phyloP scores from a whole-genome alignment of 92 coral and sea anemone species.

The Porites rus region DNA sequence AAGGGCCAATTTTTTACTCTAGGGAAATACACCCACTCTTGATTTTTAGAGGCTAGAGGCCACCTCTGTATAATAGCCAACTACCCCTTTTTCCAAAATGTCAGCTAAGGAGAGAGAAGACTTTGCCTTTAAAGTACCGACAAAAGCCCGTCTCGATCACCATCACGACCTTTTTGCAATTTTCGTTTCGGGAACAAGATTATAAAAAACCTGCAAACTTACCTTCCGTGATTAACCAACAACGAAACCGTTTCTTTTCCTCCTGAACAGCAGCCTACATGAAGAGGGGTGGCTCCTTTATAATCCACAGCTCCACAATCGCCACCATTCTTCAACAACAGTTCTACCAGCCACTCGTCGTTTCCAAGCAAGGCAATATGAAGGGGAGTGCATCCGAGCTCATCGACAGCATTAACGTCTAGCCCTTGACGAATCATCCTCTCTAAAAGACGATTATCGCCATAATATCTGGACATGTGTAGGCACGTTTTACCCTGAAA shows the following conservation, averaged over 20 bases:
- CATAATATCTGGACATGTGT: not conserved
- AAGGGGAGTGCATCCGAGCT: constrained; percentile 27
- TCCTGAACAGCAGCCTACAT: constrained; percentile 10
- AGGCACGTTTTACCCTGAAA: constrained; percentile 12
- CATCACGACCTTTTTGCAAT: not conserved
- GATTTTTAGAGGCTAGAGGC: too few species aligned
- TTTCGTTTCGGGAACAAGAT: too few species aligned
- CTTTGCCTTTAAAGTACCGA: not conserved
- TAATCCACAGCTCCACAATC: constrained; percentile 11
- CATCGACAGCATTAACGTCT: constrained; percentile 34
- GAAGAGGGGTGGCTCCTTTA: constrained; percentile 11
- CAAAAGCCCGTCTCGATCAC: not conserved
- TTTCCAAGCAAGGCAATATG: not conserved
- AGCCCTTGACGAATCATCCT: constrained; percentile 1
- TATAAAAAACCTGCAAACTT: not conserved
- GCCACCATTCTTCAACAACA: constrained; percentile 12
- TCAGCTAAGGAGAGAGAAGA: too few species aligned
- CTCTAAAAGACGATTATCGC: not conserved
- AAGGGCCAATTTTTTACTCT: too few species aligned
- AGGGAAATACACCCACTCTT: too few species aligned
- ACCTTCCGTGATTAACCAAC: constrained; percentile 25
- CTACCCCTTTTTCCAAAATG: too few species aligned
- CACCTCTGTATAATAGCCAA: too few species aligned
- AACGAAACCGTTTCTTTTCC: not conserved
- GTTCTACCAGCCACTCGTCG: not conserved